phyloP scores from a whole-genome alignment of 2,888 invertebrate species.

The Mantis religiosa region DNA sequence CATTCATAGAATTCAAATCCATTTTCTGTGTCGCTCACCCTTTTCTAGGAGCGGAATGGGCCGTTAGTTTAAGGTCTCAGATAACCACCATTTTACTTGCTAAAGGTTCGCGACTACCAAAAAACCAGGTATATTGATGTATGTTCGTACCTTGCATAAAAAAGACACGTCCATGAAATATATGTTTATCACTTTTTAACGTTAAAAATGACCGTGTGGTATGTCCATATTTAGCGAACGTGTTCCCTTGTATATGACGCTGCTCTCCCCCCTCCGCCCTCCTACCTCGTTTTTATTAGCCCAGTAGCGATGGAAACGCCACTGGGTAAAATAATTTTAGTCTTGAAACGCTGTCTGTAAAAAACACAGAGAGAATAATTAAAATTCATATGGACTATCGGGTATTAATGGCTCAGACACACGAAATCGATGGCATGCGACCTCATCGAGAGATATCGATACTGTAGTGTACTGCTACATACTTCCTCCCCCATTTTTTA shows the following conservation, averaged over 20 bases:
- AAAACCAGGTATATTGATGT: neutral
- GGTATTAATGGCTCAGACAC: constrained; percentile 7
- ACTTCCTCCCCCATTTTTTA: neutral
- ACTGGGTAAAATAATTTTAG: neutral
- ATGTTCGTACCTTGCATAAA: neutral
- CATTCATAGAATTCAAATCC: too few relatives aligned
- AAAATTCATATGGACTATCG: constrained; percentile 7
- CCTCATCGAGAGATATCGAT: neutral
- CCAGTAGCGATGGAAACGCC: neutral
- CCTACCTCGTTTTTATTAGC: neutral
- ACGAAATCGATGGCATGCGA: neutral
- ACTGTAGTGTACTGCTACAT: neutral
- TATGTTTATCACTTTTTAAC: neutral
- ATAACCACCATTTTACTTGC: neutral
- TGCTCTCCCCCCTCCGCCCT: too few relatives aligned
- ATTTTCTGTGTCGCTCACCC: too few relatives aligned
- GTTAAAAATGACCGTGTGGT: neutral
- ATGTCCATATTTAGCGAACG: neutral
- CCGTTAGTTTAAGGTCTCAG: neutral
- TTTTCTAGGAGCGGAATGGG: too few relatives aligned
- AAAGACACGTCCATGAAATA: neutral
- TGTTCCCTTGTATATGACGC: neutral
- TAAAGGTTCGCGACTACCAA: neutral
- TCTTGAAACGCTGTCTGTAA: neutral
- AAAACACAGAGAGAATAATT: neutral